Evolutionary conservation across 1,140 invertebrate genomes (phyloP).

Genomic region (Patella vulgata): DNA sequence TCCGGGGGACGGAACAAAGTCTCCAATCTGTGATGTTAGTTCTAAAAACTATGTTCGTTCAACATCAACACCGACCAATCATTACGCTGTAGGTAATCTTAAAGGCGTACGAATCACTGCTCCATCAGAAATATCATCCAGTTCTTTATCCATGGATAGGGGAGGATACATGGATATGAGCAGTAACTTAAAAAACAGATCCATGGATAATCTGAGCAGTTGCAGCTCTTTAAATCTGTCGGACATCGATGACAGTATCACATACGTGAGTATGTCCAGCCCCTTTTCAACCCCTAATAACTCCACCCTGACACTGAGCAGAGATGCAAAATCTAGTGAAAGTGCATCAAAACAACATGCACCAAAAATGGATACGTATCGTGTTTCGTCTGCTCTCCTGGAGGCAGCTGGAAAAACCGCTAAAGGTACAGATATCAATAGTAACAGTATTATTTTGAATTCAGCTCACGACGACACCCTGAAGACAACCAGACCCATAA

Average conservation of each 20-base stretch:
- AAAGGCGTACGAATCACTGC: slow-evolving; percentile 1
- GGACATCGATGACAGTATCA: slow-evolving; percentile 41
- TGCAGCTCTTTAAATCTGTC: slow-evolving; percentile 32
- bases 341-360: slow-evolving; percentile 1
- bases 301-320: slow-evolving; percentile 22
- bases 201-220: slow-evolving; percentile 27
- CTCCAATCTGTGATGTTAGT: slow-evolving; percentile 12
- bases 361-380: too few relatives aligned
- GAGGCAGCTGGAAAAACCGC: too few relatives aligned
- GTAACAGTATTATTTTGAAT: too few relatives aligned
- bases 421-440: too few relatives aligned
- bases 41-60: too few relatives aligned
- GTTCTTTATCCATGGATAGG: slow-evolving; percentile 3
- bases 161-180: slow-evolving; percentile 31
- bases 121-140: slow-evolving; percentile 6
- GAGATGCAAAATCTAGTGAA: slow-evolving; percentile 1
- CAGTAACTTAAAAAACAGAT: background rate
- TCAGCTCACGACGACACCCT: too few relatives aligned
- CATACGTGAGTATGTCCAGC: slow-evolving; percentile 52
- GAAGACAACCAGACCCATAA: too few relatives aligned
- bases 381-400: too few relatives aligned
- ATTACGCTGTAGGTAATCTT: too few relatives aligned
- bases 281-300: slow-evolving; percentile 28
- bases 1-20: slow-evolving; percentile 27
- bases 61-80: too few relatives aligned